Base-by-base conservation (phyloP, 2,888 invertebrate genomes). In the Drosophila paramelanica region DNA sequence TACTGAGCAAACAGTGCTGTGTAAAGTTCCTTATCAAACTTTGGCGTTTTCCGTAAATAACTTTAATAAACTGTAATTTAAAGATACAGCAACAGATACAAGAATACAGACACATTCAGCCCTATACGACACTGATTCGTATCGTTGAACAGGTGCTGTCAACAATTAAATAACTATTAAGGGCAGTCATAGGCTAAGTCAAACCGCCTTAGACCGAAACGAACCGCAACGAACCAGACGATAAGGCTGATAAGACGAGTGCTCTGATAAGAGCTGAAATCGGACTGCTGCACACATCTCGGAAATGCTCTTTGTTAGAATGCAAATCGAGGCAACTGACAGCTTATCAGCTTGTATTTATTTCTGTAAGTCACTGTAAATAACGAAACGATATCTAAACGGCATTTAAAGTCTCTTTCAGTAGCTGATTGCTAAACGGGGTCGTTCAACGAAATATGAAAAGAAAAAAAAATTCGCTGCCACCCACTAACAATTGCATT, bases 161-260 rank as follows among this genome's bases (percentile, higher is more conserved):
- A 59, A 74, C 61, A 67, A 66, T 59, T 50, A 45, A 64, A 52
- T 57, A 50, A 62, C 41, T 65, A 73, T 71, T 67, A 66, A 64
- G 73, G 61, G 69, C 73, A 79, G 49, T 59, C 36, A 20, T 39
- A 55, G 81, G 67, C 82, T 59, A 65, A 71, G 36, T 27, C 42
- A 55, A 79, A 85, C 84, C 64, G 82, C 69, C 59, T 70, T 67
- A 55, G 47, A 66, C 88, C 60, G 50, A 60, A 45, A 17, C 43
- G 45, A 80, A 66, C 65, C 50, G 53, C 77, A 64, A 57, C 52
- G 60, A 66, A 82, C 49, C 31, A n/a, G 14, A 33, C 36, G 31
- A 25, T 14, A 11, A 17, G 3, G 7, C 62, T 75, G 75, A 75
- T 75, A 73, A 64, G 55, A 31, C 13, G 38, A 5, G 2, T 0